Evolutionary conservation across 2,888 invertebrate genomes (phyloP).

Genomic region (Drosophila infuscata): DNA sequence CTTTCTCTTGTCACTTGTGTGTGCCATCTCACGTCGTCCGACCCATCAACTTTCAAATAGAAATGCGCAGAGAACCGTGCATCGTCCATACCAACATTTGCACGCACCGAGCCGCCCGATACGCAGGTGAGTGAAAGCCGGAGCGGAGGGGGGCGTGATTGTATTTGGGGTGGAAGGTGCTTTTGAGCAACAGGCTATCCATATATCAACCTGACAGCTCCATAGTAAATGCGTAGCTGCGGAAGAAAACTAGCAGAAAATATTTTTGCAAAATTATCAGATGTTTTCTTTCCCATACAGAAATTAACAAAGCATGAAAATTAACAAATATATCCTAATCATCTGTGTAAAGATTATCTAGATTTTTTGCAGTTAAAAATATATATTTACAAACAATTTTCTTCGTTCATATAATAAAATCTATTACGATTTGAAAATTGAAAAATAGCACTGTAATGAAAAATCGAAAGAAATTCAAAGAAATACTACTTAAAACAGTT

Average conservation of each 20-base stretch:
- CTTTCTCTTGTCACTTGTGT: neutral
- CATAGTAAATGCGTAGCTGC: neutral
- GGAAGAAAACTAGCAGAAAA: neutral
- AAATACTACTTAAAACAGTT: neutral
- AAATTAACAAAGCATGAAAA: neutral
- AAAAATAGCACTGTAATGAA: neutral
- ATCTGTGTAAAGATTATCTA: neutral
- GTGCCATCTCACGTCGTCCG: constrained; percentile 15
- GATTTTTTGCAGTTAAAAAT: neutral
- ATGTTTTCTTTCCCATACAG: too few relatives aligned
- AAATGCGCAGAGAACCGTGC: constrained; percentile 97
- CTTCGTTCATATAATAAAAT: too few relatives aligned
- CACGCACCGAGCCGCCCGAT: constrained; percentile 96
- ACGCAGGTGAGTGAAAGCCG: constrained; percentile 89
- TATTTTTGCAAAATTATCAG: neutral
- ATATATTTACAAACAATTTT: too few relatives aligned
- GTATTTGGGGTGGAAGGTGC: neutral
- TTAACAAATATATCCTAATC: neutral
- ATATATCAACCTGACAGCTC: neutral
- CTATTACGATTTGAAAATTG: neutral
- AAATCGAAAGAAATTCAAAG: neutral
- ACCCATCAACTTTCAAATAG: constrained; percentile 86
- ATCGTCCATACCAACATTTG: constrained; percentile 95
- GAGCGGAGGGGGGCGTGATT: neutral
- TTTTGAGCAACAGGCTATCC: constrained; percentile 2